A percentile compares a stretch with the other conserved stretches of the same genome.
Conservation (phyloP, 2,797 vertebrate genomes). For the Cyprinodon diabolis region DNA sequence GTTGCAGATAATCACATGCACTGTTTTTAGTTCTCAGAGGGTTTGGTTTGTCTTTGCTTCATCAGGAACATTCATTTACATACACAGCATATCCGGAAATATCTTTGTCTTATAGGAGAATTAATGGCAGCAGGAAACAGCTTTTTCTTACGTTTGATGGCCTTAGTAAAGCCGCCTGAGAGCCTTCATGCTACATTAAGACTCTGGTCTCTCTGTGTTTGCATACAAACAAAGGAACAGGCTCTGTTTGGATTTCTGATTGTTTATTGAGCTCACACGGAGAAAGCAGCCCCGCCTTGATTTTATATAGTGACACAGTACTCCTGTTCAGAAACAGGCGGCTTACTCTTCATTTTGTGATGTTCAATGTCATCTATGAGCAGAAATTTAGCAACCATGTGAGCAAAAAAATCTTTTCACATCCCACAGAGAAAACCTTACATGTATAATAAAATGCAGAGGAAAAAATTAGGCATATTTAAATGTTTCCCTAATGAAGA, state of each 20-base stretch:
- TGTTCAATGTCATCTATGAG: background rate
- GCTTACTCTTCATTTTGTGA: background rate
- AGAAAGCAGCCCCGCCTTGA: background rate
- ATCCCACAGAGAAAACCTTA: too few species aligned
- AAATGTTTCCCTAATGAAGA: too few species aligned
- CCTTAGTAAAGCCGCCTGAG: background rate
- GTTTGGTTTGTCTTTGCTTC: background rate
- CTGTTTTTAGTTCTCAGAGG: background rate
- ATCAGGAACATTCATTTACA: slow-evolving; percentile 16
- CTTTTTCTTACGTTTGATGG: slow-evolving; percentile 19
- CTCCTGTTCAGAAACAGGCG: background rate
- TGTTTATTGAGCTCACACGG: slow-evolving; percentile 16
- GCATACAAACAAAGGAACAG: slow-evolving; percentile 20
- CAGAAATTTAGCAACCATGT: background rate
- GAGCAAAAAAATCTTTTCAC: too few species aligned
- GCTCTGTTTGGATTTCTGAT: slow-evolving; percentile 8
- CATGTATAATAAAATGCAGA: background rate
- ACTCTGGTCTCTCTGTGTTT: slow-evolving; percentile 22
- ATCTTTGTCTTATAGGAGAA: background rate
- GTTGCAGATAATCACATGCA: background rate
- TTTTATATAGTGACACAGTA: background rate
- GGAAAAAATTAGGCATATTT: too few species aligned
- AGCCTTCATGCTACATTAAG: slow-evolving; percentile 33
- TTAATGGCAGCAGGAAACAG: background rate
- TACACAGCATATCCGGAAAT: background rate